phyloP scores from a whole-genome alignment of 1,140 invertebrate genomes.

The Drosophila guanche region DNA sequence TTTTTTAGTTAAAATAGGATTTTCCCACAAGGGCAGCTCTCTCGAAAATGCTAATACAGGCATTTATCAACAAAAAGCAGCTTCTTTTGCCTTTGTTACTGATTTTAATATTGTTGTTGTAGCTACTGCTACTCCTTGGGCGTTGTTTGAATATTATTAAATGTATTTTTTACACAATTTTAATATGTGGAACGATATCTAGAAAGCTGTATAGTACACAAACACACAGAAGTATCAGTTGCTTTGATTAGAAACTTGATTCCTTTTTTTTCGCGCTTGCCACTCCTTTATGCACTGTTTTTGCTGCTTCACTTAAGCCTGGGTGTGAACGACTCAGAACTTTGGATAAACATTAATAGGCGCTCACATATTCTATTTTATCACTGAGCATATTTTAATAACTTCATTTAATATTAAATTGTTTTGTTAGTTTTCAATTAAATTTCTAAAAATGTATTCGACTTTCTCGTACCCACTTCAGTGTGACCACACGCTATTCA shows the following conservation, averaged over 20 bases:
- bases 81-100: conserved; percentile 45
- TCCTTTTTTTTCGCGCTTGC: conserved; percentile 53
- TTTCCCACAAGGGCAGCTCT: background rate
- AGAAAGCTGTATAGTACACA: background rate
- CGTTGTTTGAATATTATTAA: conserved; percentile 66
- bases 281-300: conserved; percentile 78
- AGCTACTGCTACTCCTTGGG: conserved; percentile 44
- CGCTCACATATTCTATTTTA: conserved; percentile 19
- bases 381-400: background rate
- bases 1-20: conserved; percentile 2
- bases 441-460: background rate
- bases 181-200: background rate
- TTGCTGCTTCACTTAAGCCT: conserved; percentile 53
- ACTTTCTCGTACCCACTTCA: too few species aligned
- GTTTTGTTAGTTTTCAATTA: background rate
- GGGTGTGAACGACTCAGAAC: conserved; percentile 43
- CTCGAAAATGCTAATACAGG: conserved; percentile 30
- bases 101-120: conserved; percentile 25
- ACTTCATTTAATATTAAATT: too few species aligned
- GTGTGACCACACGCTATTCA: too few species aligned
- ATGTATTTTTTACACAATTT: conserved; percentile 13
- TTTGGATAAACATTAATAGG: conserved; percentile 9
- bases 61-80: conserved; percentile 41
- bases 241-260: conserved; percentile 65
- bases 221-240: conserved; percentile 16